Evolutionary conservation across 1,140 invertebrate genomes (phyloP).

Genomic region (Pseudomyrmex sp.): DNA sequence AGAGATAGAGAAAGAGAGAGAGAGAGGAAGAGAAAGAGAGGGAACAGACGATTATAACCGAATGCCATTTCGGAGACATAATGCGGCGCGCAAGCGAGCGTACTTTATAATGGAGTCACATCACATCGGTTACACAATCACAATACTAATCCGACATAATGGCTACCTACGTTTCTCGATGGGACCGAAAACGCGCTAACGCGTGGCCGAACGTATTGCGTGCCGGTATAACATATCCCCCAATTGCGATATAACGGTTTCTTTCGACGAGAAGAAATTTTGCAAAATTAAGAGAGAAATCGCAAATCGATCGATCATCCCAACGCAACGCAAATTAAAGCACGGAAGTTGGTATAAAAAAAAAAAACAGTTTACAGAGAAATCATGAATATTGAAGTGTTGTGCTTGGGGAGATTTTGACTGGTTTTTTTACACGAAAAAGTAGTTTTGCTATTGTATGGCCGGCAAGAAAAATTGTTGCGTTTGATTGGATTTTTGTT

Average conservation of each 20-base stretch:
- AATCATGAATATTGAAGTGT: not conserved
- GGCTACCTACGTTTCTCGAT: constrained; percentile 77
- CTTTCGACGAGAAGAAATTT: constrained; percentile 51
- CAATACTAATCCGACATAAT: constrained; percentile 85
- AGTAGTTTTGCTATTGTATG: too few species aligned
- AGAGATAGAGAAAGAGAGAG: constrained; percentile 25
- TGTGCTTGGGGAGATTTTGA: not conserved
- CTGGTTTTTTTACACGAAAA: too few species aligned
- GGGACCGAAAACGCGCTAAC: constrained; percentile 69
- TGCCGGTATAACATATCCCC: not conserved
- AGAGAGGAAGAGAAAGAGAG: constrained; percentile 48
- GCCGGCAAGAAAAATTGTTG: too few species aligned
- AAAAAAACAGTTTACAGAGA: too few species aligned
- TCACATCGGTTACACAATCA: constrained; percentile 85
- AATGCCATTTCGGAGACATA: constrained; percentile 75
- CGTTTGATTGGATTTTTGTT: too few species aligned
- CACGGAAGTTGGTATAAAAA: not conserved
- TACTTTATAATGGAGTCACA: constrained; percentile 83
- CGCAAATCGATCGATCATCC: not conserved
- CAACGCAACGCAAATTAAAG: not conserved
- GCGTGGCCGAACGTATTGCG: constrained; percentile 16
- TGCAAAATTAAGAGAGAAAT: constrained; percentile 48
- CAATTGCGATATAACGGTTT: constrained; percentile 60
- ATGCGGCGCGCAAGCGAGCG: constrained; percentile 68
- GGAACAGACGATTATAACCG: constrained; percentile 61